Evolutionary conservation across 1,140 invertebrate species (phyloP), one percentile per base, ranked within the genome.

Genomic region (Drosophila micromelanica): DNA sequence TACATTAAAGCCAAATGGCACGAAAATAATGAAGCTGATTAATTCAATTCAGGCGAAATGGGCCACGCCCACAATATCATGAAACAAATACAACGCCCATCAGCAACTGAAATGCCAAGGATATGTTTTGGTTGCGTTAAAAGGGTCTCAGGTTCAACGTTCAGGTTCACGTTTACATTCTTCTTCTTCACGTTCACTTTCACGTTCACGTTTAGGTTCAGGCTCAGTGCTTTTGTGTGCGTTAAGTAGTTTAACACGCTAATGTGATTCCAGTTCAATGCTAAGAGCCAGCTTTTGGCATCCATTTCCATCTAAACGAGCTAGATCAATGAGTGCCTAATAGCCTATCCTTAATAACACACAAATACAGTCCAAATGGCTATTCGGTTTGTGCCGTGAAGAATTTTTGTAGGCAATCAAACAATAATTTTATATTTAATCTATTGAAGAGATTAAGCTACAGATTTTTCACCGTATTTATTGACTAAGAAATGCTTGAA

Each of bases 11-110:
- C 80, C 64, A 52, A 87, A 71, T 78, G 76, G 75, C 76, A 52
- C 69, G 57, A 49, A 73, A 76, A 86, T 86, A 89, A 86, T 87
- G 84, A 89, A 67, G 71, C 84, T 89, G 82, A 86, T 86, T 82
- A 86, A 86, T 87, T 89, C 75, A 89, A 86, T 86, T 86, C 75
- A 78, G 75, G 48, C 69, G 64, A 63, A 81, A 82, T 75, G 84
- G 49, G 75, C 5, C 20, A 51, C 54, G 62, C 42, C 60, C 35
- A 9, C 35, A 56, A 8, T 35, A 35, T 55, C 42, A 59, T 30
- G 42, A 27, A 12, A 1, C 56, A 60, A 69, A 68, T 60, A 23
- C 13, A 45, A 32, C 38, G 13, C 13, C 12, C 13, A 70, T 49
- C 23, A 49, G 27, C 42, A 27, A 27, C 27, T 27, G 27, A 30